A percentile compares a stretch with the other conserved stretches of the same genome.
These are phyloP conservation scores for Eulemur rufifrons DNA, from an alignment of 2,113 vertebrate species.

Conservation along the genomic window DNA sequence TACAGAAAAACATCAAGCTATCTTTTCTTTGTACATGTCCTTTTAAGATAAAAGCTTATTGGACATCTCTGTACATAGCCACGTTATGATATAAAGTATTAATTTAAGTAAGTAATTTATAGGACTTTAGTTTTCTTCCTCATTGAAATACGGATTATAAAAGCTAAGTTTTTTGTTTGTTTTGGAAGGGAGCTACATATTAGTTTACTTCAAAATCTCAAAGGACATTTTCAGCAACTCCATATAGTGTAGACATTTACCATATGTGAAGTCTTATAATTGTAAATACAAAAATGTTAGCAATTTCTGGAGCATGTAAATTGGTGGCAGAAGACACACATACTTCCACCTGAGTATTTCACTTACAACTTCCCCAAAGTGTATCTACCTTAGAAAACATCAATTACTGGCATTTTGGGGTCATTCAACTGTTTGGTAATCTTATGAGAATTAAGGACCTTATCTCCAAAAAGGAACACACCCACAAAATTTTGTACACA, in stretches of 20 bases:
- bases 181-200: background rate
- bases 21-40: background rate
- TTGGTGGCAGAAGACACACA: background rate
- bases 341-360: background rate
- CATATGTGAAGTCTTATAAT: background rate
- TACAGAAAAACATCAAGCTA: background rate
- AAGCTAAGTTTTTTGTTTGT: background rate
- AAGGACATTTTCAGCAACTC: background rate
- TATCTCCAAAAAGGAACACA: background rate
- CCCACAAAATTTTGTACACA: background rate
- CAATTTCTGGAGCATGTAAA: background rate
- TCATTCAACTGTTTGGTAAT: background rate
- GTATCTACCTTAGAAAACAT: background rate
- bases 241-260: background rate
- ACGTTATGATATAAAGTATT: background rate
- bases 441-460: background rate
- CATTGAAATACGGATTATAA: background rate
- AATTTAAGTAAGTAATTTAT: background rate
- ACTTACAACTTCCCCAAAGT: background rate
- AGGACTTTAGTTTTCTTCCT: background rate
- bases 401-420: background rate
- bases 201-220: background rate
- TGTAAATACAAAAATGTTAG: background rate
- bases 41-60: background rate
- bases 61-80: background rate